Evolutionary conservation across 1,140 invertebrate genomes (phyloP), one percentile per base, ranked within the genome.

Genomic region (Tetragonula clypearis): DNA sequence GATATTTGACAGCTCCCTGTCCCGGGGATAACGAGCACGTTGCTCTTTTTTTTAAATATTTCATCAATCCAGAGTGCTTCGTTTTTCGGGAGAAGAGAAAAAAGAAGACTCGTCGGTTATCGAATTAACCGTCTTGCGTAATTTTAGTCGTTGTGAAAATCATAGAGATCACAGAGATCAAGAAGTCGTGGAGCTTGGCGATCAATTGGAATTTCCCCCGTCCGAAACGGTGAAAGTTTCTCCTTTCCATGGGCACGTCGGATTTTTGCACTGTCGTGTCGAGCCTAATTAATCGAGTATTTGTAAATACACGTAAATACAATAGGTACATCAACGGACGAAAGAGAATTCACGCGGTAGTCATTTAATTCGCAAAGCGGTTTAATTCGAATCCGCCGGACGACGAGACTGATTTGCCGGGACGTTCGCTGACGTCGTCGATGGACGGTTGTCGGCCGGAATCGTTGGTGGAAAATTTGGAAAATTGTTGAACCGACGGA

Each of bases 381-480:
- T 21, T 5, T 35, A 11, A 26, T 8, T 35, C 74, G 66, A 82
- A 86, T 75, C 58, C 60, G 26, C 21, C 30, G 68, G 66, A 8
- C 41, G 17, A 23, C 62, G 49, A 60, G 30, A 56, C 65, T 85
- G 83, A 86, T 87, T 79, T 23, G 35, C 53, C 73, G 68, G 66
- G 26, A 35, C 79, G 65, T 56, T 78, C 73, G 30, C 30, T 30
- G 74, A 78, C 55, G 49, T 60, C 84, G 56, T 88, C 69, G 72
- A 78, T 82, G 60, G 82, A 85, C 62, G 73, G 73, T 65, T 53
- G 66, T 53, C 78, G 62, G n/a, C 23, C 78, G 62, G 55, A 82
- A 87, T 66, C 66, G 82, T 68, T 79, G 71, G 65, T 88, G 82
- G 86, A 85, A 82, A 84, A 74, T 85, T 88, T 79, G 72, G 74